Evolutionary conservation across 2,797 vertebrate species (phyloP).

Genomic region (Centropyge bicolor): DNA sequence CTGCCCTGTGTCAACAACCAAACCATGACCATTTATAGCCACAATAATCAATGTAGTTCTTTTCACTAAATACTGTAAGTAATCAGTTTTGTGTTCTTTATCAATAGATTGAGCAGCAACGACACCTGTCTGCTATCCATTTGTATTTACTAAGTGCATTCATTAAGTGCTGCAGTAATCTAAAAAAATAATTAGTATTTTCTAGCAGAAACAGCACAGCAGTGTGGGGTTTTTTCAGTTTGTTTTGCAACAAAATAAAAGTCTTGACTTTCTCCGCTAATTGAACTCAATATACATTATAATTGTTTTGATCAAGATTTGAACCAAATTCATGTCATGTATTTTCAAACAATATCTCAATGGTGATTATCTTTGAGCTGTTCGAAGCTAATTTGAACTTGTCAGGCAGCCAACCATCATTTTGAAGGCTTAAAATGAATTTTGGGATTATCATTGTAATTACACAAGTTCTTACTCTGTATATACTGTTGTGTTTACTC

Average conservation of each 20-base stretch:
- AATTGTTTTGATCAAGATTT: neutral
- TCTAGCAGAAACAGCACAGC: neutral
- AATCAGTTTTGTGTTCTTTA: neutral
- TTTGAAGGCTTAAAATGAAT: neutral
- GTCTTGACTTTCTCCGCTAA: neutral
- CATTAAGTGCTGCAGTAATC: neutral
- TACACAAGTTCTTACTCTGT: too few relatives aligned
- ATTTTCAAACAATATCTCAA: neutral
- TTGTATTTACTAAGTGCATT: neutral
- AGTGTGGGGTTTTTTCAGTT: neutral
- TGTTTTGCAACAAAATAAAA: neutral
- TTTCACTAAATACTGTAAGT: neutral
- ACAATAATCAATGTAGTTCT: neutral
- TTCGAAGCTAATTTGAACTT: too few relatives aligned
- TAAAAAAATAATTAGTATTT: neutral
- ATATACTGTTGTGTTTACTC: neutral
- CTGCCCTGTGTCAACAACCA: constrained; percentile 76
- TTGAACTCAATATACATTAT: accelerated
- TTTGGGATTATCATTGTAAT: neutral
- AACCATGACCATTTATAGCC: neutral
- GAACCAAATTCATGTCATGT: neutral
- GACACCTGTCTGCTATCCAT: neutral
- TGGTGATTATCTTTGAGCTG: too few relatives aligned
- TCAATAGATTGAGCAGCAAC: neutral
- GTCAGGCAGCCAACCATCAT: neutral